A percentile compares a stretch with the other conserved stretches of the same genome.
phyloP scores from a whole-genome alignment of 1,140 invertebrate genomes.

The Musca domestica region DNA sequence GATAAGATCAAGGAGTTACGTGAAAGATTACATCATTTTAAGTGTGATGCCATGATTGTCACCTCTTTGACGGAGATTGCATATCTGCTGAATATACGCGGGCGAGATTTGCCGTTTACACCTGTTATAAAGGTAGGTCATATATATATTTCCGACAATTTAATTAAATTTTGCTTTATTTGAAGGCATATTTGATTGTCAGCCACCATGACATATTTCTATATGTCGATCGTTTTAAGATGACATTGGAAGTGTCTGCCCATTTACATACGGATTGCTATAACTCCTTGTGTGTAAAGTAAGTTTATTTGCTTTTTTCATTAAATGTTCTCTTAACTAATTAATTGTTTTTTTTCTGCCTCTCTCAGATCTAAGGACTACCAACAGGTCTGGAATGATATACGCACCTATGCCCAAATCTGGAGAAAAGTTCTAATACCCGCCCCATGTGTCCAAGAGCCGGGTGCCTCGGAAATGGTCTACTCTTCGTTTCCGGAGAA shows the following conservation, averaged over 20 bases:
- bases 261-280: constrained; percentile 61
- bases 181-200: constrained; percentile 70
- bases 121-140: constrained; percentile 69
- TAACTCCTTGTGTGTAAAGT: constrained; percentile 67
- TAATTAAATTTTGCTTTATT: neutral
- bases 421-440: constrained; percentile 72
- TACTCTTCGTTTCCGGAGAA: constrained; percentile 63
- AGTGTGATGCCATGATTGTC: constrained; percentile 76
- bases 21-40: constrained; percentile 62
- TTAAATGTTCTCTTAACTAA: neutral
- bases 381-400: constrained; percentile 66
- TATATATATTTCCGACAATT: neutral
- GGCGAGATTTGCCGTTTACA: constrained; percentile 83
- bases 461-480: constrained; percentile 75
- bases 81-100: constrained; percentile 94
- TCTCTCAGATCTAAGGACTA: constrained; percentile 67
- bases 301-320: constrained; percentile 31
- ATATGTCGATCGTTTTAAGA: constrained; percentile 63
- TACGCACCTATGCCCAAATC: constrained; percentile 64
- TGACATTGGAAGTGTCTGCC: constrained; percentile 57
- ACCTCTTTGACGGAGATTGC: constrained; percentile 90
- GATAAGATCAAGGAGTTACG: constrained; percentile 71
- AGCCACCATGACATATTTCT: constrained; percentile 63
- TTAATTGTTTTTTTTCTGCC: neutral
- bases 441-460: constrained; percentile 66